Percentiles rank a stretch among this genome's conserved stretches.
These are phyloP conservation scores for Onychorhynchus coronatus DNA, from an alignment of 2,113 vertebrate genomes.

Conservation along the genomic window DNA sequence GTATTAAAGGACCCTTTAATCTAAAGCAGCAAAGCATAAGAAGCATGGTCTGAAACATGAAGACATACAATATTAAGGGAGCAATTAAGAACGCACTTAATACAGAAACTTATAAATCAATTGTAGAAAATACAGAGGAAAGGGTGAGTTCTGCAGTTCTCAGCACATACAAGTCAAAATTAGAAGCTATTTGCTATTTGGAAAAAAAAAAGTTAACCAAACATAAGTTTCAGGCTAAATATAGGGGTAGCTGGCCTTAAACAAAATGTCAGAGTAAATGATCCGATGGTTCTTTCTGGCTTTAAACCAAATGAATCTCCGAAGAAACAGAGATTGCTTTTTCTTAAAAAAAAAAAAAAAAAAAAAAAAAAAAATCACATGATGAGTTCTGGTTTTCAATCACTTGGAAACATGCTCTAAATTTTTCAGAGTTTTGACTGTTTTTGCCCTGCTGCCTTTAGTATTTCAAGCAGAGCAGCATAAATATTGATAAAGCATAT, in stretches of 20 bases:
- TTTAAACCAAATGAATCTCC: neutral
- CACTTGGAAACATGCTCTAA: neutral
- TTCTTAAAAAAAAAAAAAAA: neutral
- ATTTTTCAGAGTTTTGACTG: neutral
- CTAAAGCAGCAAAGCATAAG: neutral
- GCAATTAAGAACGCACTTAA: neutral
- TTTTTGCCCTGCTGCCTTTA: neutral
- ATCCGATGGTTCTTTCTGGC: neutral
- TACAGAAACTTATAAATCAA: neutral
- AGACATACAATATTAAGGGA: neutral
- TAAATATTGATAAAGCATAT: conserved; percentile 33
- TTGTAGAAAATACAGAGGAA: neutral
- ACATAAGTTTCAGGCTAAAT: neutral
- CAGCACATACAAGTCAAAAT: neutral
- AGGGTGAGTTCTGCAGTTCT: neutral
- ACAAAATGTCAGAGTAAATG: neutral
- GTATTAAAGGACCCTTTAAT: neutral
- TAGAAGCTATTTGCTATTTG: neutral
- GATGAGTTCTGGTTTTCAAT: neutral
- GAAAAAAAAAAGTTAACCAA: neutral
- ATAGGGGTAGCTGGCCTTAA: neutral
- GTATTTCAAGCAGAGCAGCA: neutral
- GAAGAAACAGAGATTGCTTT: neutral
- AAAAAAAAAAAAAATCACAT: neutral
- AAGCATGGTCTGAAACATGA: neutral